Base-by-base conservation (phyloP, 2,888 invertebrate genomes). In the Acanthopleura granulata region DNA sequence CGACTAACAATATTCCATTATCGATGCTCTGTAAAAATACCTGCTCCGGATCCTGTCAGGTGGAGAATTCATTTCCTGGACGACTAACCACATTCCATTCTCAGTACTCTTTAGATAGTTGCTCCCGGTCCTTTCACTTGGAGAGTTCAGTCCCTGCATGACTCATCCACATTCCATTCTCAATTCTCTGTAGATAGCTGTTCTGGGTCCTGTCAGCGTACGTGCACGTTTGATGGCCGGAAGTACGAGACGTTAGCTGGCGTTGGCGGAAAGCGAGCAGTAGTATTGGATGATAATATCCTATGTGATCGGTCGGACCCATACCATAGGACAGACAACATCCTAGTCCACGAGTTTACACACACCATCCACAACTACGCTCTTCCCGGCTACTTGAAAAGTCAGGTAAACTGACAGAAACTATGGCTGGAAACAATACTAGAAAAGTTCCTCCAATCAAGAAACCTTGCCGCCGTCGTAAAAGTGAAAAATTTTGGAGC, bases 211-310 rank as follows among this genome's bases (percentile, higher is more conserved):
- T 87, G 86, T 72, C 18, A 74, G 0, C 29, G 61, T 11, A 81
- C 85, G 0, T 86, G 86, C 74, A 86, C 86, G 3, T 81, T 80
- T 72, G 86, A 86, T 72, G 84, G 83, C 11, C 80, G 87, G 22
- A 84, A 84, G 76, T 83, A 79, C 51, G 74, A 77, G 12, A 74
- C 76, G 0, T 50, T 86, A 11, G 83, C 84, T 0, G 86, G 85
- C 0, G 74, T 82, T 14, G 84, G 84, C 0, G 83, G 84, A 4
- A 49, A 74, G 14, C 75, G 78, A 40, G 78, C 80, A 6, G 78
- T 78, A 1, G 77, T 83, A 0, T 66, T 85, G 22, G 82, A 83
- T 40, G 83, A 82, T 72, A 86, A 86, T 62, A 73, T 86, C 22
- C 73, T 84, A 22, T 86, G 86, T 76, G 77, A 81, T 49, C 15